Evolutionary conservation across 2,797 vertebrate genomes (phyloP).

Genomic region (Lacerta viridis): DNA sequence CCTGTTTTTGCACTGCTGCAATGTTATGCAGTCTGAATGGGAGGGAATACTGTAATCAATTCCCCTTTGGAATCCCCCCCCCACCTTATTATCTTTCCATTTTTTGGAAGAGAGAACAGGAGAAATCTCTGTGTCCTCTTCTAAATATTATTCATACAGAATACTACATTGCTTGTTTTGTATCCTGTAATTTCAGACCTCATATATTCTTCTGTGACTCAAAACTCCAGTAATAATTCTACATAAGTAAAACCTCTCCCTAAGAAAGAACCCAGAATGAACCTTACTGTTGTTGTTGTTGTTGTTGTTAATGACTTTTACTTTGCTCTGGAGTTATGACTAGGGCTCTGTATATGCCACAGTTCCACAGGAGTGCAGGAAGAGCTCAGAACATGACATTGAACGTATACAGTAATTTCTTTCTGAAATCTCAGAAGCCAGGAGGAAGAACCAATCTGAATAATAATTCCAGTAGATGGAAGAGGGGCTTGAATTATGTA

Average conservation of each 20-base stretch:
- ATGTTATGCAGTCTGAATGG: slow-evolving; percentile 23
- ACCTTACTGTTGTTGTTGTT: no score
- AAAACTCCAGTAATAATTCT: background rate
- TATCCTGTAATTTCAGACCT: background rate
- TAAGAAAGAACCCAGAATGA: background rate
- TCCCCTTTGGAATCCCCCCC: no score
- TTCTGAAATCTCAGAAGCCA: background rate
- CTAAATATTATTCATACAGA: background rate
- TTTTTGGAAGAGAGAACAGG: no score
- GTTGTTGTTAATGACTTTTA: no score
- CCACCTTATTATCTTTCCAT: background rate
- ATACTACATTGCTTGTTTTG: background rate
- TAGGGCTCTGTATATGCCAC: background rate
- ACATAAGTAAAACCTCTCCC: background rate
- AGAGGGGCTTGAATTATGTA: background rate
- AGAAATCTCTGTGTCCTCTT: no score
- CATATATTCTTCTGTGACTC: background rate
- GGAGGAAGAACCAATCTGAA: background rate
- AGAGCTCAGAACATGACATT: background rate
- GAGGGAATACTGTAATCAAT: background rate
- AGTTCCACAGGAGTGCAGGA: background rate
- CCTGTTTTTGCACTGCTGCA: slow-evolving; percentile 18
- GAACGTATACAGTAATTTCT: background rate
- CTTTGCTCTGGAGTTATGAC: background rate
- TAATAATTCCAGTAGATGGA: background rate